These are phyloP conservation scores for Elysia crispata DNA, from an alignment of 2,888 invertebrate species.

Conservation along the genomic window DNA sequence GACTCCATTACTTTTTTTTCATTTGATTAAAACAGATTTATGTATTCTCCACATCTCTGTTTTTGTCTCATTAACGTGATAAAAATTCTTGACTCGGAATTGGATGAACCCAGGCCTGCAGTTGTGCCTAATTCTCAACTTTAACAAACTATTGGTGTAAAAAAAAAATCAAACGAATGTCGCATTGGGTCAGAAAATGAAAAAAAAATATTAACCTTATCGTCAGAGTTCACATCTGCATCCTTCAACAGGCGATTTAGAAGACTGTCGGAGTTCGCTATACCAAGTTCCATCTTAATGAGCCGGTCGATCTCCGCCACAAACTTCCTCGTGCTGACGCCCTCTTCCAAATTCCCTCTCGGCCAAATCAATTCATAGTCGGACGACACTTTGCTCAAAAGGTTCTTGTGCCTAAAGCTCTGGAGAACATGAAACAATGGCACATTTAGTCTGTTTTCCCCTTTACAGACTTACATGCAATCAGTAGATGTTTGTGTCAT, in stretches of 20 bases:
- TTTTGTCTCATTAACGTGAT: no score
- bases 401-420: constrained; percentile 43
- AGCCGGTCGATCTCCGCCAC: constrained; percentile 55
- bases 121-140: no score
- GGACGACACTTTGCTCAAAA: constrained; percentile 42
- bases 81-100: no score
- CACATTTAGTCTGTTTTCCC: no score
- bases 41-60: no score
- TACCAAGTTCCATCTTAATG: constrained; percentile 60
- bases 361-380: constrained; percentile 11
- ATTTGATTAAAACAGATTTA: no score
- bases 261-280: constrained; percentile 57
- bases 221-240: constrained; percentile 68
- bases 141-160: no score
- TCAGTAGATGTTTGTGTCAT: no score
- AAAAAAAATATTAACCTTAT: constrained; percentile 55
- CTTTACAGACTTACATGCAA: no score
- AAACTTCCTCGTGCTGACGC: constrained; percentile 58
- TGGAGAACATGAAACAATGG: constrained; percentile 13
- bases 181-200: neutral
- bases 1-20: no score
- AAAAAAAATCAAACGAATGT: no score
- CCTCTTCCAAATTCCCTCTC: constrained; percentile 47
- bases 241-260: constrained; percentile 59
- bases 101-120: no score